A percentile compares a stretch with the other conserved stretches of the same genome.
Evolutionary conservation across 2,113 vertebrate genomes (phyloP).

Genomic region (Coturnix japonica): DNA sequence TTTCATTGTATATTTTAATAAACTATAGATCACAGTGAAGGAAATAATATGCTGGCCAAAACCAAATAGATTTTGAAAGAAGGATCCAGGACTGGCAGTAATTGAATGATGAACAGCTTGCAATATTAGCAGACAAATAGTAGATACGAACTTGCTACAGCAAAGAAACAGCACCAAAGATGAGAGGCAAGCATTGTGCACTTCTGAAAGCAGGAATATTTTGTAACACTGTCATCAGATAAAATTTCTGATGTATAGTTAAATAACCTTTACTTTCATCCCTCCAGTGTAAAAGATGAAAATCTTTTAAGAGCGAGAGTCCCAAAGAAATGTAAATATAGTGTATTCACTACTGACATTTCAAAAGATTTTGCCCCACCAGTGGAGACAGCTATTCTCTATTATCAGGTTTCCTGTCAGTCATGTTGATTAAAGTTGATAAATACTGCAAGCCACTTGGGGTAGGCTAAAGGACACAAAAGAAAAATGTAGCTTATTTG

Average conservation of each 20-base stretch:
- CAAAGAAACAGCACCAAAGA: background rate
- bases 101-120: conserved; percentile 28
- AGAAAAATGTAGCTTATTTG: conserved; percentile 53
- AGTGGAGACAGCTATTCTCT: conserved; percentile 61
- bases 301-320: conserved; percentile 71
- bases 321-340: conserved; percentile 81
- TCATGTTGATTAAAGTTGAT: conserved; percentile 79
- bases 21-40: background rate
- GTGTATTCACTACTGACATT: conserved; percentile 76
- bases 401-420: conserved; percentile 78
- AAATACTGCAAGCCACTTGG: conserved; percentile 70
- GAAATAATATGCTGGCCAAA: background rate
- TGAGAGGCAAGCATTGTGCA: background rate
- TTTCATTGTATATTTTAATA: background rate
- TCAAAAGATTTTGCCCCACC: conserved; percentile 75
- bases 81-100: background rate
- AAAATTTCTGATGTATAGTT: conserved; percentile 59
- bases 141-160: background rate
- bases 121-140: background rate
- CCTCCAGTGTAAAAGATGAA: conserved; percentile 69
- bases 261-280: conserved; percentile 78
- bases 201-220: background rate
- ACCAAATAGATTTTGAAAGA: background rate
- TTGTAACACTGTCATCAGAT: conserved; percentile 50
- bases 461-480: conserved; percentile 62